These are phyloP conservation scores for Planococcus citri DNA, from an alignment of 1,140 invertebrate species.

Conservation along the genomic window DNA sequence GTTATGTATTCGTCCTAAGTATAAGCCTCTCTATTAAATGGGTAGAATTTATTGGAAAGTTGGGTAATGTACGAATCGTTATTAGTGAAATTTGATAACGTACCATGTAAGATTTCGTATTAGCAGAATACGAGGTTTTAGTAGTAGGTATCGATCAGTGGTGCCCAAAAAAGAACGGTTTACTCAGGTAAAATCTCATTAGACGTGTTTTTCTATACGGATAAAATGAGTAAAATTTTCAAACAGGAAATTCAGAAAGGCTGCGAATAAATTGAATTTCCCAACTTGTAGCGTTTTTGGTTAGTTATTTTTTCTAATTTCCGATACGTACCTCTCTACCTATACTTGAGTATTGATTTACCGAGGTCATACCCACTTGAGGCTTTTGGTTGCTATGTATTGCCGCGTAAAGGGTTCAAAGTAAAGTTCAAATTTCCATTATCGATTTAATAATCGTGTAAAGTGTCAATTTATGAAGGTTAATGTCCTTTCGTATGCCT, in stretches of 20 bases:
- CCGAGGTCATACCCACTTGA: not conserved
- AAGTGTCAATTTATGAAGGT: not conserved
- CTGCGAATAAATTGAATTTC: too few relatives aligned
- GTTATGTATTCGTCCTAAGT: too few relatives aligned
- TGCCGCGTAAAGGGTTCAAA: not conserved
- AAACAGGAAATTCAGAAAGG: too few relatives aligned
- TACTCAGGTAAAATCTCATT: too few relatives aligned
- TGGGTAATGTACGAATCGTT: not conserved
- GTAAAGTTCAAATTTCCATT: constrained; percentile 7
- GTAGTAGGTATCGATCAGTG: too few relatives aligned
- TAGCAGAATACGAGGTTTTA: not conserved
- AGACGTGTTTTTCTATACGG: too few relatives aligned
- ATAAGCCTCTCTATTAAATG: not conserved
- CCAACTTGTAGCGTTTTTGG: not conserved
- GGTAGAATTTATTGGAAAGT: not conserved
- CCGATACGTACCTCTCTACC: not conserved
- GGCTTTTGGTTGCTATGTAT: not conserved
- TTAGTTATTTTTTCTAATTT: not conserved
- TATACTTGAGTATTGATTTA: not conserved
- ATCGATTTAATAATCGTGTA: not conserved
- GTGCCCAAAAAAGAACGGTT: too few relatives aligned
- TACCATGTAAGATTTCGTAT: not conserved
- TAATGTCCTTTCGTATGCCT: too few relatives aligned
- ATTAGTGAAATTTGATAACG: not conserved
- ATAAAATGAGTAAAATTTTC: too few relatives aligned